Conservation (phyloP, 2,888 invertebrate genomes). For the Diaperis boleti region DNA sequence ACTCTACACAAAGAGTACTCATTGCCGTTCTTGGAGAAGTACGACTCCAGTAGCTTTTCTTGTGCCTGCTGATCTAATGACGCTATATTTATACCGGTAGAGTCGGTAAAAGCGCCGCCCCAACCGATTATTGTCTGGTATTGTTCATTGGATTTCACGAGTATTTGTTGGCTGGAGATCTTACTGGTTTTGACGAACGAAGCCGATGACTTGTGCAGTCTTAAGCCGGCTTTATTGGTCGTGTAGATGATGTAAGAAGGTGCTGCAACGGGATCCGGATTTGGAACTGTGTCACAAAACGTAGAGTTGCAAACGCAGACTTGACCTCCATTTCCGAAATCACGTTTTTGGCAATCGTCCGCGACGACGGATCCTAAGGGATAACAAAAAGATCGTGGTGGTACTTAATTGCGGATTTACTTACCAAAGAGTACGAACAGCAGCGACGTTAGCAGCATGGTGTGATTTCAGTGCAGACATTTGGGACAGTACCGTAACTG, state of each 20-base stretch:
- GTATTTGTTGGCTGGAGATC: neutral
- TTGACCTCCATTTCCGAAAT: conserved; percentile 46
- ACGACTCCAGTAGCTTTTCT: conserved; percentile 71
- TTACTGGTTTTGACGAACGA: conserved; percentile 47
- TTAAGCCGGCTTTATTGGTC: conserved; percentile 71
- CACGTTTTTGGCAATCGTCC: conserved; percentile 13
- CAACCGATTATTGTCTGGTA: conserved; percentile 82
- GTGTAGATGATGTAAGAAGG: conserved; percentile 69
- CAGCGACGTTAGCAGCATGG: neutral
- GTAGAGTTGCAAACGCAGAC: conserved; percentile 81
- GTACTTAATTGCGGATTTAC: too few species aligned
- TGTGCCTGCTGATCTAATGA: conserved; percentile 70
- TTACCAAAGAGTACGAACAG: neutral
- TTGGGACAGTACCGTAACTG: too few species aligned
- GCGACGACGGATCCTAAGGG: neutral
- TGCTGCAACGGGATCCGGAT: conserved; percentile 59
- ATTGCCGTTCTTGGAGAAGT: conserved; percentile 56
- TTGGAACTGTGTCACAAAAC: conserved; percentile 77
- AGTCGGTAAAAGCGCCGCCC: conserved; percentile 85
- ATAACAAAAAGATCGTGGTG: too few species aligned
- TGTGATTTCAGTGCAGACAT: too few species aligned
- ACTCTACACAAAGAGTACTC: conserved; percentile 81
- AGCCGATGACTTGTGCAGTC: conserved; percentile 60
- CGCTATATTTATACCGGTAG: conserved; percentile 77
- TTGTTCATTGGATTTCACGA: conserved; percentile 54